phyloP scores from a whole-genome alignment of 2,113 vertebrate genomes.

The Cacatua alba region DNA sequence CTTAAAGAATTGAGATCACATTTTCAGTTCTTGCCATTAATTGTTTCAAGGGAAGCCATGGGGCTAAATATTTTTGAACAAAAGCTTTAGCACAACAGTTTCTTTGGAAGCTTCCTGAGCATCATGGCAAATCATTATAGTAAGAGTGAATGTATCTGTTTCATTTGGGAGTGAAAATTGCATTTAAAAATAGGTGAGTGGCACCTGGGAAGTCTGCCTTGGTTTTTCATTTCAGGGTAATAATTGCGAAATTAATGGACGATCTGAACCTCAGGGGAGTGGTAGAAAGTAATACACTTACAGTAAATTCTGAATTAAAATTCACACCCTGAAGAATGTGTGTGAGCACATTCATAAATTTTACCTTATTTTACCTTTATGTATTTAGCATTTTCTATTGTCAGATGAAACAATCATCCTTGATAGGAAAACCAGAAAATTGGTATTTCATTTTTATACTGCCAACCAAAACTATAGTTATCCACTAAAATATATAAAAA shows the following conservation, averaged over 20 bases:
- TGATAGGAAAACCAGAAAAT: background rate
- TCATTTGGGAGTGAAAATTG: background rate
- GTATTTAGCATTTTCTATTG: background rate
- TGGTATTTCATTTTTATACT: background rate
- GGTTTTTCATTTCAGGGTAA: background rate
- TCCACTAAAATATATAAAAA: background rate
- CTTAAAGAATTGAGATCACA: background rate
- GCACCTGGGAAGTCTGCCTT: background rate
- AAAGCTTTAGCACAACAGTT: background rate
- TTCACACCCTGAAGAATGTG: background rate
- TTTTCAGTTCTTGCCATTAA: background rate
- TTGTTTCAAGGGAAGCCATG: background rate
- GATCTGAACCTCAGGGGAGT: background rate
- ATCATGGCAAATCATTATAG: background rate
- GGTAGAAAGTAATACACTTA: background rate
- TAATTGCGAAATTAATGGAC: conserved; percentile 30
- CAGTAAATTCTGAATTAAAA: conserved; percentile 17
- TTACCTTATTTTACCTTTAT: background rate
- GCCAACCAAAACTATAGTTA: background rate
- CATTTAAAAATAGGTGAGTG: conserved; percentile 32
- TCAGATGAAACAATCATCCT: background rate
- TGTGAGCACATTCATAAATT: background rate
- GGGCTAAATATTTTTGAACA: background rate
- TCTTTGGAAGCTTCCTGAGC: background rate
- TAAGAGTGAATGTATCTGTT: background rate